Evolutionary conservation across 2,113 vertebrate species (phyloP).

Genomic region (Gadus chalcogrammus): DNA sequence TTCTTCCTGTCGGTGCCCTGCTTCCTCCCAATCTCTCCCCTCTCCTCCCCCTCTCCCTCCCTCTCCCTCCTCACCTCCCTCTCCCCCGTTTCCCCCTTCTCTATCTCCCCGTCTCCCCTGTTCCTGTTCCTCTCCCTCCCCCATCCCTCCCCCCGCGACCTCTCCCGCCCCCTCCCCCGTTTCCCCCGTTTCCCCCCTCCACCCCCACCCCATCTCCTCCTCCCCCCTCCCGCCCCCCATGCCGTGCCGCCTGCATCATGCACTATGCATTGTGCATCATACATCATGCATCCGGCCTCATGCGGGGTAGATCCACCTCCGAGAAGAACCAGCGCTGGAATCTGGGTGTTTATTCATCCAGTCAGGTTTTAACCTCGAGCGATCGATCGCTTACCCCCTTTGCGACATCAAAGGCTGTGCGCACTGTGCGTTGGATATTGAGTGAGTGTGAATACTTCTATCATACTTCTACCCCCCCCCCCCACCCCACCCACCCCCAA

Average conservation of each 20-base stretch:
- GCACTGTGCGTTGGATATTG: slow-evolving; percentile 21
- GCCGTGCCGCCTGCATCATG: not conserved
- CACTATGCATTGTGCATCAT: slow-evolving; percentile 9
- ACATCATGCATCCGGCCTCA: slow-evolving; percentile 37
- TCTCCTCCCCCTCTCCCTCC: too few species aligned
- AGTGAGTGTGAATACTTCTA: not conserved
- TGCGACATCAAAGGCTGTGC: slow-evolving; percentile 33
- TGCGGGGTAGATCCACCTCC: slow-evolving; percentile 52
- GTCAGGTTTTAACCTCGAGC: slow-evolving; percentile 39
- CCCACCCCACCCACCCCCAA: not conserved
- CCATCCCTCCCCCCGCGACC: not conserved
- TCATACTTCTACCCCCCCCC: not conserved
- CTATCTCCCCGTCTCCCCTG: too few species aligned
- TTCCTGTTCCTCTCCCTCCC: not conserved
- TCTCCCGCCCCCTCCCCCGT: not conserved
- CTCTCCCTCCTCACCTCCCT: too few species aligned
- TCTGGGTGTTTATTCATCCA: slow-evolving; percentile 57
- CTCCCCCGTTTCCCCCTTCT: not conserved
- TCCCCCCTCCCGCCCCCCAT: not conserved
- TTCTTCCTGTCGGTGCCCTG: too few species aligned
- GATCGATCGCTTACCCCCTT: slow-evolving; percentile 17
- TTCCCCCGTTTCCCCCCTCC: not conserved
- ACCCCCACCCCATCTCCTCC: not conserved
- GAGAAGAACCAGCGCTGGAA: slow-evolving; percentile 17
- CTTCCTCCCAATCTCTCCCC: too few species aligned